phyloP scores from a whole-genome alignment of 2,888 invertebrate species.

The Panopea generosa region DNA sequence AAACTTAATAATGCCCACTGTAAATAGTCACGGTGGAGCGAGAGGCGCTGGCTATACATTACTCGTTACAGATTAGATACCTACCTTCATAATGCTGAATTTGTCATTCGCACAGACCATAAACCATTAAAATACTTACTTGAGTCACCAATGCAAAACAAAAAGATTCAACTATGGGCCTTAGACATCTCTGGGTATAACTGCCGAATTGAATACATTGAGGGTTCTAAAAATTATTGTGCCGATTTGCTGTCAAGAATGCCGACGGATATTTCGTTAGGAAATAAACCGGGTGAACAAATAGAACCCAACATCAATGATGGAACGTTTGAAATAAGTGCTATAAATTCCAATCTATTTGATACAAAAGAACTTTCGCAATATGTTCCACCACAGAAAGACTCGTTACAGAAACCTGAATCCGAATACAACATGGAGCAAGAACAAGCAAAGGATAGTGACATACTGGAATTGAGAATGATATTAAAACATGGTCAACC shows the following conservation, averaged over 20 bases:
- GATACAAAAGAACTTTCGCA: slow-evolving; percentile 33
- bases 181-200: slow-evolving; percentile 29
- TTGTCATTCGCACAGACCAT: slow-evolving; percentile 28
- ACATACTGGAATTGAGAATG: slow-evolving; percentile 16
- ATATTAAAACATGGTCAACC: too few species aligned
- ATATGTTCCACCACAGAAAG: slow-evolving; percentile 1
- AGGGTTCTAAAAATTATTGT: slow-evolving; percentile 17
- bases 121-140: too few species aligned
- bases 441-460: slow-evolving; percentile 31
- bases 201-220: slow-evolving; percentile 40
- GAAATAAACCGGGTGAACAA: not conserved
- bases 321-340: too few species aligned
- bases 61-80: slow-evolving; percentile 17
- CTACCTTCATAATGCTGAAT: slow-evolving; percentile 30
- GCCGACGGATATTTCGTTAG: slow-evolving; percentile 1
- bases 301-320: too few species aligned
- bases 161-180: slow-evolving; percentile 34
- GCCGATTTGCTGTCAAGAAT: slow-evolving; percentile 32
- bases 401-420: slow-evolving; percentile 9
- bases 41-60: slow-evolving; percentile 39
- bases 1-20: slow-evolving; percentile 18
- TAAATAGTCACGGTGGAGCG: slow-evolving; percentile 27
- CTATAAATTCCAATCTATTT: too few species aligned
- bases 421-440: slow-evolving; percentile 16
- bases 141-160: slow-evolving; percentile 17